Percentiles rank a stretch among this genome's conserved stretches.
phyloP scores from a whole-genome alignment of 2,888 invertebrate genomes.

The Ceraclea dissimilis region DNA sequence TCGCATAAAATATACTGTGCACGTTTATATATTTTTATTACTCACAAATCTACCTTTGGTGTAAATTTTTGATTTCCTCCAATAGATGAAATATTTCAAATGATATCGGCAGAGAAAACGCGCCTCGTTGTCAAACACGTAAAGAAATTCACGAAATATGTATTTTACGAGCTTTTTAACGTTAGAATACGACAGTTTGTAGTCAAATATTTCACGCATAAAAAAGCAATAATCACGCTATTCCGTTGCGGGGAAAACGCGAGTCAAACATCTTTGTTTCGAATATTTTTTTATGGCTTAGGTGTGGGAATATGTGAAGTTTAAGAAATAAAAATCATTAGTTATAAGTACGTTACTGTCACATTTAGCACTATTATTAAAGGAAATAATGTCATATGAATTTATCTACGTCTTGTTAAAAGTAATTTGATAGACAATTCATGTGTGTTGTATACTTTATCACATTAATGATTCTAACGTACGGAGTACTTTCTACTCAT shows the following conservation, averaged over 20 bases:
- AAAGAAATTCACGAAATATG: conserved; percentile 1
- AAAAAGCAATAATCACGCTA: not conserved
- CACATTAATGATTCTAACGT: too few relatives aligned
- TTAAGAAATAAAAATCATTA: not conserved
- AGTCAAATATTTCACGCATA: not conserved
- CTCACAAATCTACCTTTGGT: not conserved
- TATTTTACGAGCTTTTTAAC: not conserved
- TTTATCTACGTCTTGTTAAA: too few relatives aligned
- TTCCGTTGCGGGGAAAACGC: not conserved
- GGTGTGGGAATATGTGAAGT: not conserved
- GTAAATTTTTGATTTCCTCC: conserved; percentile 1
- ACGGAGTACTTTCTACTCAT: too few relatives aligned
- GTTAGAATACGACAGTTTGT: not conserved
- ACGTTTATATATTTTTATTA: not conserved
- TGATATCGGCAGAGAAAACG: not conserved
- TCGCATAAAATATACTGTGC: too few relatives aligned
- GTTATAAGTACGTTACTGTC: not conserved
- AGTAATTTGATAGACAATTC: too few relatives aligned
- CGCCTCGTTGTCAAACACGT: not conserved
- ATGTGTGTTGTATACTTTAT: too few relatives aligned
- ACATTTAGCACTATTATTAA: not conserved
- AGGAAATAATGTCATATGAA: too few relatives aligned
- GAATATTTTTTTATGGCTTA: not conserved
- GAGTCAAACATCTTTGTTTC: not conserved
- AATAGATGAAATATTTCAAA: not conserved